These are phyloP conservation scores for Hormiphora californensis DNA, from an alignment of 37 sponge, comb jelly and placozoan species.

Conservation along the genomic window DNA sequence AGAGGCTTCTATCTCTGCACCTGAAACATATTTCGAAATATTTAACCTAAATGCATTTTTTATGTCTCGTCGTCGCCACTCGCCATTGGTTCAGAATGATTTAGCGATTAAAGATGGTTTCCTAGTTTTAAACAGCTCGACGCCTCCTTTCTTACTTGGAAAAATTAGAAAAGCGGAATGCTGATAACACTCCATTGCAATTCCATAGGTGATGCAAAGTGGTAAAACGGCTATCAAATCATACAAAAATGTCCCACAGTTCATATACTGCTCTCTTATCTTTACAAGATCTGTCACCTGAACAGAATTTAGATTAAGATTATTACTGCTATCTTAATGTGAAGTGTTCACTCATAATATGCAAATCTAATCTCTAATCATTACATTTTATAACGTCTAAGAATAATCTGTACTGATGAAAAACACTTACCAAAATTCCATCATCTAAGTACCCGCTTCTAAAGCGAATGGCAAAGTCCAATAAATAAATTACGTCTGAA, in stretches of 20 bases:
- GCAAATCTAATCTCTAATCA: too few species aligned
- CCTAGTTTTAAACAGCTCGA: too few species aligned
- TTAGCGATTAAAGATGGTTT: too few species aligned
- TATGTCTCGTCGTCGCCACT: too few species aligned
- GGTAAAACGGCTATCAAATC: slow-evolving; percentile 30
- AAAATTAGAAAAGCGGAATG: not conserved
- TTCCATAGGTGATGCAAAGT: slow-evolving; percentile 9
- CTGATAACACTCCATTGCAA: not conserved
- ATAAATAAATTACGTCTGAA: not conserved
- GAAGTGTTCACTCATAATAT: too few species aligned
- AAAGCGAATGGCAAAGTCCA: not conserved
- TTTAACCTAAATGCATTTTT: too few species aligned
- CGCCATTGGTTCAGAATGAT: too few species aligned
- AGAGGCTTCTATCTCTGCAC: not conserved
- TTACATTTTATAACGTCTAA: too few species aligned
- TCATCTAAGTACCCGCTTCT: slow-evolving; percentile 39
- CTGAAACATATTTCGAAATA: not conserved
- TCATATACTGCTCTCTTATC: slow-evolving; percentile 42
- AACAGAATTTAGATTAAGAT: too few species aligned
- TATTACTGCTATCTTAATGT: too few species aligned
- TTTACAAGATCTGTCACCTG: slow-evolving; percentile 28
- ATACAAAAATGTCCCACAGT: not conserved
- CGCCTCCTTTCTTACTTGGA: too few species aligned
- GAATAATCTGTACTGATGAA: too few species aligned
- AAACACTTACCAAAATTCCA: slow-evolving; percentile 4